These are phyloP conservation scores for Argopecten irradians DNA, from an alignment of 1,140 invertebrate genomes.

Conservation along the genomic window DNA sequence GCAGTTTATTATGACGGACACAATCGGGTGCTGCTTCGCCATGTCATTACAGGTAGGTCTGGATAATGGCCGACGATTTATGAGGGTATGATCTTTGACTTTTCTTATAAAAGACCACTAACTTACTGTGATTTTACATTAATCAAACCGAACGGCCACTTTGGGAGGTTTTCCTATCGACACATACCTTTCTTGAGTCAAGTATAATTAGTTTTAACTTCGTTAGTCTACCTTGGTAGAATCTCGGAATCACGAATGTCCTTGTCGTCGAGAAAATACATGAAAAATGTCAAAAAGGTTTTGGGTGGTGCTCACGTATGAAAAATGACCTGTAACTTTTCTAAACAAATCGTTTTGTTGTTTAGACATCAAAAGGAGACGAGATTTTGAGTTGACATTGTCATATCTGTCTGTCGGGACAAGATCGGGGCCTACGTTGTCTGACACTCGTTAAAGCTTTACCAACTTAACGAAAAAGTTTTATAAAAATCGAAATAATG, in stretches of 20 bases:
- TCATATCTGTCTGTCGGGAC: neutral
- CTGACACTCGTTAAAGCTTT: neutral
- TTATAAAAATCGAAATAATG: neutral
- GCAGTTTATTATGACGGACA: neutral
- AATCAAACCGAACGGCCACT: neutral
- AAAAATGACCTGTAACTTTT: conserved; percentile 7
- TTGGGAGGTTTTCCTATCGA: neutral
- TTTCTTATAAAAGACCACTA: neutral
- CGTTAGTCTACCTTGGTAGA: neutral
- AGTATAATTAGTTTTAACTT: neutral
- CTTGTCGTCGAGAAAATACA: neutral
- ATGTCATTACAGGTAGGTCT: neutral
- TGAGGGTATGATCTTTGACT: neutral
- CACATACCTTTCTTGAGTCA: neutral
- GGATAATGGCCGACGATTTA: neutral
- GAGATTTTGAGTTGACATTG: neutral
- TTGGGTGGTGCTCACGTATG: neutral
- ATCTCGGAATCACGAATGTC: neutral
- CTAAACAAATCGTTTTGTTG: conserved; percentile 9
- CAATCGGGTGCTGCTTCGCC: neutral
- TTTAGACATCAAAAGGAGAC: neutral
- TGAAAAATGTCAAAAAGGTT: neutral
- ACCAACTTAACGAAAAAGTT: neutral
- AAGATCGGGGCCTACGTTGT: neutral
- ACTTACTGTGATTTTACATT: neutral